These are phyloP conservation scores for Philereme vetulata DNA, from an alignment of 2,888 invertebrate species.

Conservation along the genomic window DNA sequence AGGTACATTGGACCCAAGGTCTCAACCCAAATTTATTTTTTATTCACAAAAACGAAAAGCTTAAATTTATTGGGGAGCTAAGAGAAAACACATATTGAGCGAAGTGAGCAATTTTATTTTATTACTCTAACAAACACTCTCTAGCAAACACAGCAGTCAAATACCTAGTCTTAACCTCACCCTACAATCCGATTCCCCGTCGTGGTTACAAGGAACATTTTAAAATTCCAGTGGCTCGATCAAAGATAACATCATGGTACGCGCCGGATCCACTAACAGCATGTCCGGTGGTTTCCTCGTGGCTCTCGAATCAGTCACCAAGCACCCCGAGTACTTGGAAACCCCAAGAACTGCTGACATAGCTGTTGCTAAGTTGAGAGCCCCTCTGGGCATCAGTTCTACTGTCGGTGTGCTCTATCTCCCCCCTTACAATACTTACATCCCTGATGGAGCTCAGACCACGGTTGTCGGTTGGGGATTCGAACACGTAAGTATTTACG, in stretches of 20 bases:
- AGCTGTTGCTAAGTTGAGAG: slow-evolving; percentile 44
- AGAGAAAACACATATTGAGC: no score
- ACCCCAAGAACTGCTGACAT: slow-evolving; percentile 52
- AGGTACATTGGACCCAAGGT: no score
- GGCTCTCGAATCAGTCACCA: slow-evolving; percentile 38
- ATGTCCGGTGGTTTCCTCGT: slow-evolving; percentile 51
- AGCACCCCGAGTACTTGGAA: slow-evolving; percentile 52
- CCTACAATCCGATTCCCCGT: no score
- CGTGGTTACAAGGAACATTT: background rate
- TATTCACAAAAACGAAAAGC: no score
- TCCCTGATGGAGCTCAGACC: slow-evolving; percentile 49
- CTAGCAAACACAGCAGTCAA: no score
- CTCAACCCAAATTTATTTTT: no score
- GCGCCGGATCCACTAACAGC: slow-evolving; percentile 63
- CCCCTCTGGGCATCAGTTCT: slow-evolving; percentile 45
- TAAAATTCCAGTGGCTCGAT: slow-evolving; percentile 48
- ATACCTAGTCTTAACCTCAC: no score
- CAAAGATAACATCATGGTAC: slow-evolving; percentile 46
- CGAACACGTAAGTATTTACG: slow-evolving; percentile 50
- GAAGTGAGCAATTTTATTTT: no score
- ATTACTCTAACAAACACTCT: no score
- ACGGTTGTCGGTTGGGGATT: slow-evolving; percentile 66
- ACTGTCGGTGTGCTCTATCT: slow-evolving; percentile 50
- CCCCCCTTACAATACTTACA: slow-evolving; percentile 47
- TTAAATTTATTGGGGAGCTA: no score